phyloP scores from a whole-genome alignment of 2,113 vertebrate species.

The Nesogale talazaci region DNA sequence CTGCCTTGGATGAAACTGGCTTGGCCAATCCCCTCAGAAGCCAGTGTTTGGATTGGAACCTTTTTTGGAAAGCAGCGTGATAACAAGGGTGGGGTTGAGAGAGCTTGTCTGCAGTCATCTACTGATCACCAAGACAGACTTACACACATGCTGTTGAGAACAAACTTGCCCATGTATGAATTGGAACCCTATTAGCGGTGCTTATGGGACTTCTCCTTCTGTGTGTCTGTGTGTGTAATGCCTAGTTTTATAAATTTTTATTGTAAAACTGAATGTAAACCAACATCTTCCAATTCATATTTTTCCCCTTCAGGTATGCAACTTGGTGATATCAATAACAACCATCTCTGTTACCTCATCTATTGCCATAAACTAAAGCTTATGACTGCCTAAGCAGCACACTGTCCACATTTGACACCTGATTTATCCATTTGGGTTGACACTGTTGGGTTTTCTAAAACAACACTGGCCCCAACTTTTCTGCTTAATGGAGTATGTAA shows the following conservation, averaged over 20 bases:
- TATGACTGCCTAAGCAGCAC: neutral
- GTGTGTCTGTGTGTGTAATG: too few species aligned
- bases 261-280: neutral
- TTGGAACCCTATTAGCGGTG: too few species aligned
- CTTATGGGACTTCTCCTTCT: too few species aligned
- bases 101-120: too few species aligned
- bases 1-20: too few species aligned
- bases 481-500: conserved; percentile 23
- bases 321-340: neutral
- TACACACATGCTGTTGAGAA: too few species aligned
- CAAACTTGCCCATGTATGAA: too few species aligned
- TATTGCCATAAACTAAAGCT: neutral
- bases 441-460: conserved; percentile 49
- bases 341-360: neutral
- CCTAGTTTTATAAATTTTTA: neutral
- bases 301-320: neutral
- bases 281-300: neutral
- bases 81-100: too few species aligned
- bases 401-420: neutral
- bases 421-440: conserved; percentile 39
- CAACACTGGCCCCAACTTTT: neutral
- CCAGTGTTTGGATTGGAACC: too few species aligned
- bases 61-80: too few species aligned
- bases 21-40: too few species aligned
- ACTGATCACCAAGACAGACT: too few species aligned